Base-by-base conservation (phyloP, 2,113 vertebrate genomes). In the Phaethon lepturus region DNA sequence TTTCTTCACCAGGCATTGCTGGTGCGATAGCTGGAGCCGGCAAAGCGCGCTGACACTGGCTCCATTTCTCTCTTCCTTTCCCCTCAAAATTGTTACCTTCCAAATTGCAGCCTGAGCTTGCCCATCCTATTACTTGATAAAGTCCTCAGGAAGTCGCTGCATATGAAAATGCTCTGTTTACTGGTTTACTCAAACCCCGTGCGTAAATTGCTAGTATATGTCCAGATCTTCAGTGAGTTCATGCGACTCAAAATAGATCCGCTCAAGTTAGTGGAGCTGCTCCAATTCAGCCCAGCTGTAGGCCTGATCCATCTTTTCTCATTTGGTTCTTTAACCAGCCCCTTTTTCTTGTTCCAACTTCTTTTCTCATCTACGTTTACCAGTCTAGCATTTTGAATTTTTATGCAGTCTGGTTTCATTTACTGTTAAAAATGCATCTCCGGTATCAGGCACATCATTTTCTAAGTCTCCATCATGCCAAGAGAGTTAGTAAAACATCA, bases 401-500 rank as follows among this genome's bases (percentile, higher is more conserved):
- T 94, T 92, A 74, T 75, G 59, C 50, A 52, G 67, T 89, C 64
- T 94, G 80, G 47, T 94, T 96, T 96, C 85, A 84, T 97, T 95
- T 94, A 80, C 86, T 95, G 62, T 92, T 95, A 93, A 93, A 93
- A 95, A 97, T 91, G 88, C 92, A 81, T 84, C 83, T 88, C 93
- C 2, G 3, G 69, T 82, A 92, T 80, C 55, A 88, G 90, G 40
- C 87, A 60, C 66, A 92, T 94, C 6, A 95, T 96, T 95, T 95
- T 83, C 78, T 87, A 94, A 91, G 74, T 67, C 59, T 94, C 90
- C 69, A 76, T 95, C 95, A 93, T 67, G 88, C 75, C 84, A 94
- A 86, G 83, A 91, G 86, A 85, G 64, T 95, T 96, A 93, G 96
- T 91, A 94, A 97, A 97, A 95, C 74, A 92, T 93, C 90, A 59